These are phyloP conservation scores for Quiscalus mexicanus DNA, from an alignment of 2,113 vertebrate genomes.

Conservation along the genomic window DNA sequence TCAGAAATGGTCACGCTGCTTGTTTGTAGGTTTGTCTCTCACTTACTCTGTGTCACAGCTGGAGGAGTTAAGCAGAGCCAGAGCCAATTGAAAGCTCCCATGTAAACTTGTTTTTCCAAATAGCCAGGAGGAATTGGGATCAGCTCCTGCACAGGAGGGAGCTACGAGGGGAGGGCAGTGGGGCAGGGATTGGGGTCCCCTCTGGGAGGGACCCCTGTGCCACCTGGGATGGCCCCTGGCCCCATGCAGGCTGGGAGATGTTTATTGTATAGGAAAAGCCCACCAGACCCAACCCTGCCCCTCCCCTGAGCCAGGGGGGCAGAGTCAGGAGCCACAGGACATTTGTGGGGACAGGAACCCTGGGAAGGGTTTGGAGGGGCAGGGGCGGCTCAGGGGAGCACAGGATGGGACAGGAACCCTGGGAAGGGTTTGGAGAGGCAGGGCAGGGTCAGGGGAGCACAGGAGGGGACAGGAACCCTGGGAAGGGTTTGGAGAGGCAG, in stretches of 20 bases:
- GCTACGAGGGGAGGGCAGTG: rapidly evolving
- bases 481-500: too few species aligned
- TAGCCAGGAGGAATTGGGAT: background rate
- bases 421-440: too few species aligned
- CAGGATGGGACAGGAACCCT: too few species aligned
- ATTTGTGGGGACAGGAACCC: too few species aligned
- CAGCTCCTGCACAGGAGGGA: background rate
- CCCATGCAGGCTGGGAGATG: background rate
- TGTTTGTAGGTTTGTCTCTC: slow-evolving; percentile 52
- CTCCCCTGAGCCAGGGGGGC: background rate
- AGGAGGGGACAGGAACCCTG: too few species aligned
- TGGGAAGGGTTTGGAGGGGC: too few species aligned
- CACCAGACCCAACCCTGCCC: background rate
- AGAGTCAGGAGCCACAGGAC: background rate
- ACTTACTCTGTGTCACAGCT: slow-evolving; percentile 52
- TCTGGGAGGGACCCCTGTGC: background rate
- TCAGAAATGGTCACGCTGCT: slow-evolving; percentile 19
- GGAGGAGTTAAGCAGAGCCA: slow-evolving; percentile 3
- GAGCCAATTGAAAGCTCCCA: slow-evolving; percentile 12
- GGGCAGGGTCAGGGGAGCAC: too few species aligned
- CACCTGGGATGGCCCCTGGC: background rate
- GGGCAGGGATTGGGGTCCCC: background rate
- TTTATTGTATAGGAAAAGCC: background rate
- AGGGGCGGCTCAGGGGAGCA: too few species aligned
- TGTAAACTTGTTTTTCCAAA: slow-evolving; percentile 33